Evolutionary conservation across 2,888 invertebrate species (phyloP), one percentile per base, ranked within the genome.

Genomic region (Cosmopolites sordidus): DNA sequence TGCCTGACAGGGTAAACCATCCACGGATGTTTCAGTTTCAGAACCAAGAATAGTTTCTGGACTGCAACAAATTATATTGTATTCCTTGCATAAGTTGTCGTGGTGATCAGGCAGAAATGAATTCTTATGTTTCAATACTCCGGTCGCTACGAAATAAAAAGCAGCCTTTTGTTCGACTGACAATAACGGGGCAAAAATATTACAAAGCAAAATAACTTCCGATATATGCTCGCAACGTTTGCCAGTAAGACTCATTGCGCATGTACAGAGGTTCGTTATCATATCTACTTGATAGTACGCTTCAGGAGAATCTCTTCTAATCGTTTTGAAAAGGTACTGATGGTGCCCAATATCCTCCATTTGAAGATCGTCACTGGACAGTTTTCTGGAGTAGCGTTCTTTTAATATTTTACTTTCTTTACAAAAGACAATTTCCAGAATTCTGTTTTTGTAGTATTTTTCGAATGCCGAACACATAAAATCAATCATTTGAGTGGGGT

Each of bases 401-500:
- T 38, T 18, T 12, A 55, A 16, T n/a, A 51, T 27, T 9, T 16
- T 41, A 38, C 55, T 55, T 14, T 17, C 12, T 18, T 51, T 55
- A 5, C 14, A 42, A n/a, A 47, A 12, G 9, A 55, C 43, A 12
- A 55, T 55, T 51, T 55, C 55, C 1, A 55, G n/a, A 17, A 55
- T 47, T 43, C 54, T 37, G 17, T 42, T 51, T 47, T 38, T 46
- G 43, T 55, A 55, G 22, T 33, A 51, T 15, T 42, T 43, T 15
- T 51, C 55, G 12, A 55, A 55, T 12, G 50, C 45, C 6, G 51
- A 55, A 39, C 55, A 55, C 33, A 55, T 43, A 30, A 47, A 55
- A 14, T 55, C 55, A 1, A 44, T 39, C 12, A 55, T 37, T 43
- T 55, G 54, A 8, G 50, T 55, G 11, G 43, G 6, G 14, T 46